Evolutionary conservation across 35 echinoderm and acorn worm species (phyloP).

Genomic region (Heliocidaris tuberculata): DNA sequence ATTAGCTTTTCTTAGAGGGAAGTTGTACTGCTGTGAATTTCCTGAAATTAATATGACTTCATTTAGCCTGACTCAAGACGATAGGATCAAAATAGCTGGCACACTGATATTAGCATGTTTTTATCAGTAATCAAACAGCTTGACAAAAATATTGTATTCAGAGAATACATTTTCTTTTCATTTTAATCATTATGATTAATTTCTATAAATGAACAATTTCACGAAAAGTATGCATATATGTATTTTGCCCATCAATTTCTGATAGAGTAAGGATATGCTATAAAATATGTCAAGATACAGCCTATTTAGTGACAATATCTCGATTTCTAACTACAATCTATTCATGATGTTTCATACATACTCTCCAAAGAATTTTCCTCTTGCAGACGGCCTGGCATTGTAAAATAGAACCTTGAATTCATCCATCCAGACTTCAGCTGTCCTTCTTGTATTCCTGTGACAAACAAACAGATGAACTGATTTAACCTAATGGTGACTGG

Average conservation of each 20-base stretch:
- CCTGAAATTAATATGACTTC: neutral
- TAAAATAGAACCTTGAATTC: conserved; percentile 95
- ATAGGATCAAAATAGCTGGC: neutral
- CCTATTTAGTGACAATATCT: too few species aligned
- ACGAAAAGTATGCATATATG: too few species aligned
- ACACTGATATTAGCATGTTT: too few species aligned
- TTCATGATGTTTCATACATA: conserved; percentile 43
- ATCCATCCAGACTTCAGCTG: conserved; percentile 98
- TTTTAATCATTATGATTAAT: too few species aligned
- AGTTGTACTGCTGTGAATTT: neutral
- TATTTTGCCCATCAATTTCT: too few species aligned
- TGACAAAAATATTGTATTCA: too few species aligned
- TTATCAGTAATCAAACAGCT: too few species aligned
- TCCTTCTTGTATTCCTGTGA: conserved; percentile 82
- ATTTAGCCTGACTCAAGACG: neutral
- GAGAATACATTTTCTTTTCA: too few species aligned
- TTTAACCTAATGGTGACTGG: too few species aligned
- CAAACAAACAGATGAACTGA: neutral
- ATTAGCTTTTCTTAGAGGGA: neutral
- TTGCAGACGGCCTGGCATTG: conserved; percentile 91
- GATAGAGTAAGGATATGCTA: too few species aligned
- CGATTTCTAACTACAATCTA: neutral
- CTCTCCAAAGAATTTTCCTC: conserved; percentile 90
- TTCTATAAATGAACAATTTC: too few species aligned
- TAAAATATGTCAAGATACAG: too few species aligned